Evolutionary conservation across 2,113 vertebrate genomes (phyloP), one percentile per base, ranked within the genome.

Genomic region (Archilochus colubris): DNA sequence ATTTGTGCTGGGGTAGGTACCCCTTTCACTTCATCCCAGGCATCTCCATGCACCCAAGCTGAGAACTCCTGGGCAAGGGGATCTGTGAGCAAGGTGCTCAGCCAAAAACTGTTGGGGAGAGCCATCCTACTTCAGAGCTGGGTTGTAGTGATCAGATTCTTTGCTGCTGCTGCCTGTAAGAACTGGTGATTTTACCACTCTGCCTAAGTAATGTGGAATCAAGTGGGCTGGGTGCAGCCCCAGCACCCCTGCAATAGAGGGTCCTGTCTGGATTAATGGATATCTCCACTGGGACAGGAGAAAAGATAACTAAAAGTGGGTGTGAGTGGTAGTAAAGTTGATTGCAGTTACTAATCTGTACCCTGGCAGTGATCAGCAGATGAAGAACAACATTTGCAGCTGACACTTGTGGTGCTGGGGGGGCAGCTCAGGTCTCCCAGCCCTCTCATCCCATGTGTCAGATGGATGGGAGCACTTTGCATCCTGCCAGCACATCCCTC

Each of bases 371-470:
- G 27, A 82, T 36, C 30, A 58, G 53, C 69, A 85, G 44, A 27
- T 9, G 25, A 58, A 50, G 30, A 63, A 28, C 44, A 73, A 13
- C n/a, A 19, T 33, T 33, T 21, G n/a, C 5, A 5, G 20, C 79
- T 21, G n/a, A 16, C n/a, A 76, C 53, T 6, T 1, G 3, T 2
- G 9, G 53, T 21, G 54, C 69, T 53, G 68, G 43, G 48, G 38
- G n/a, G 38, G 43, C 69, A 55, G 5, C 2, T 16, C 13, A 14
- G 53, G 48, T 33, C 58, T 23, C 82, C 2, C 3, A 20, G 64
- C 3, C 24, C 74, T 33, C 68, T 11, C 2, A 14, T 10, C 27
- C 3, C n/a, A 0, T 3, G 3, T 18, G 24, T 43, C 55, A 44
- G 57, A 25, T 3, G 14, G 55, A 51, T 9, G 10, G 75, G 91